Conservation (phyloP, 2,888 invertebrate genomes). For the Calliphora vomitoria region DNA sequence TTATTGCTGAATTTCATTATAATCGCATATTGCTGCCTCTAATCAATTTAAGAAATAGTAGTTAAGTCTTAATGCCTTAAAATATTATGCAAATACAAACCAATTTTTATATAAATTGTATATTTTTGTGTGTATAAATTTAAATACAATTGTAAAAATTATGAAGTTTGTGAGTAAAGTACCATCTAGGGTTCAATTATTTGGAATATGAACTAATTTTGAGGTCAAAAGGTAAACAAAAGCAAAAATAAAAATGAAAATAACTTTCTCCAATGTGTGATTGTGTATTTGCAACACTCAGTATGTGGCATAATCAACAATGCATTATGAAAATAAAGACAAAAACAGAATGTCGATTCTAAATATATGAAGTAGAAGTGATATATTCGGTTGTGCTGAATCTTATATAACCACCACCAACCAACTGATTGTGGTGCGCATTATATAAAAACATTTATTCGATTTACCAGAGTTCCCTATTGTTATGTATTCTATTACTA, state of each 20-base stretch:
- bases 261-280: slow-evolving; percentile 15
- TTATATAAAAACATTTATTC: no score
- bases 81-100: slow-evolving; percentile 1
- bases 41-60: no score
- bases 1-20: no score
- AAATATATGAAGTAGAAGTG: no score
- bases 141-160: slow-evolving; percentile 47
- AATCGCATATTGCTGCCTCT: no score
- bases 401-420: no score
- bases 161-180: slow-evolving; percentile 35
- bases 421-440: no score
- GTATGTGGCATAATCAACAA: slow-evolving; percentile 15
- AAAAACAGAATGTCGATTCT: no score
- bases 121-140: slow-evolving; percentile 9
- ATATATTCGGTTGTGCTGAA: no score
- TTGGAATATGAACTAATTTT: slow-evolving; percentile 71
- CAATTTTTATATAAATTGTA: not conserved
- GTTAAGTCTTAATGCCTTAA: not conserved
- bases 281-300: not conserved
- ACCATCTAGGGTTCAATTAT: slow-evolving; percentile 72
- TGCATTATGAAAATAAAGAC: slow-evolving; percentile 36
- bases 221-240: slow-evolving; percentile 71
- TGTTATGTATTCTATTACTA: no score
- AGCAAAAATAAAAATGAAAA: not conserved
- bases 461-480: no score